Conservation (phyloP, 1,140 invertebrate species). For the Monochamus saltuarius region DNA sequence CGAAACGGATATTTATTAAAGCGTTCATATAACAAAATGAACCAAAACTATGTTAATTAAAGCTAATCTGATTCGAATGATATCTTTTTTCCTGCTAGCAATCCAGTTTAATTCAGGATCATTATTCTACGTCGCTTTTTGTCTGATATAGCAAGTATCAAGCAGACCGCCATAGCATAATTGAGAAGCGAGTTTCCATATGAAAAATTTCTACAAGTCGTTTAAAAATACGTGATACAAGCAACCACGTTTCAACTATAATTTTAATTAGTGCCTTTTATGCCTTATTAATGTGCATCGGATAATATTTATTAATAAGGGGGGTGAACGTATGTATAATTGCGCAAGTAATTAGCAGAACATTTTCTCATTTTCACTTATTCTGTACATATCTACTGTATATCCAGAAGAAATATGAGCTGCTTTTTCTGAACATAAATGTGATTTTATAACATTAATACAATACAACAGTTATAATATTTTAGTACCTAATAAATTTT, state of each 20-base stretch:
- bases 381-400: too few relatives aligned
- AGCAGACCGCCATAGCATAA: slow-evolving; percentile 16
- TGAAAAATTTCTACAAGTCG: slow-evolving; percentile 11
- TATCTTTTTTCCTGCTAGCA: slow-evolving; percentile 34
- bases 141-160: slow-evolving; percentile 15
- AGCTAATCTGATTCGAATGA: slow-evolving; percentile 36
- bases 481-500: too few relatives aligned
- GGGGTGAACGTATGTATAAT: background rate
- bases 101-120: slow-evolving; percentile 33
- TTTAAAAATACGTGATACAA: slow-evolving; percentile 8
- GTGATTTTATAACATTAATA: too few relatives aligned
- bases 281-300: too few relatives aligned
- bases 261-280: too few relatives aligned
- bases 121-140: slow-evolving; percentile 34
- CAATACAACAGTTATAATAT: too few relatives aligned
- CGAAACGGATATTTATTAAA: too few relatives aligned
- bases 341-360: too few relatives aligned
- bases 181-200: slow-evolving; percentile 17
- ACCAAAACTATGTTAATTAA: slow-evolving; percentile 37
- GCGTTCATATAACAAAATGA: slow-evolving; percentile 3
- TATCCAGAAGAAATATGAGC: too few relatives aligned
- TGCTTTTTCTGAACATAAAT: too few relatives aligned
- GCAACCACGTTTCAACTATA: slow-evolving; percentile 5
- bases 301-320: background rate
- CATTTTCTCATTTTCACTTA: too few relatives aligned